These are phyloP conservation scores for Caloenas nicobarica DNA, from an alignment of 2,113 vertebrate species.

Conservation along the genomic window DNA sequence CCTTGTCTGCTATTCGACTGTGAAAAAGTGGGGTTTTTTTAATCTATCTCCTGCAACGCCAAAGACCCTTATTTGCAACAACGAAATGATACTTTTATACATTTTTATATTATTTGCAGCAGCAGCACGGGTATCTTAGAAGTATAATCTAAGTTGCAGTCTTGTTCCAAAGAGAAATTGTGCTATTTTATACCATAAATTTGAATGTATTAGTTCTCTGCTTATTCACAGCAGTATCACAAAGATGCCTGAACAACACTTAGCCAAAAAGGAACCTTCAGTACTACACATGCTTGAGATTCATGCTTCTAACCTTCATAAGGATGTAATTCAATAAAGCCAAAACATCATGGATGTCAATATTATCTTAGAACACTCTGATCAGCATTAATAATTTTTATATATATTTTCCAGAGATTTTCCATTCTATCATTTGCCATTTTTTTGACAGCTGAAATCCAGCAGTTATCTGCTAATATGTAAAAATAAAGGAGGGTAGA, in stretches of 20 bases:
- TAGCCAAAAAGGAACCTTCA: not conserved
- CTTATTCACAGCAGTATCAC: not conserved
- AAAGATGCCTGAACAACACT: not conserved
- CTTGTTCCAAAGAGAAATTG: not conserved
- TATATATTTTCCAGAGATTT: not conserved
- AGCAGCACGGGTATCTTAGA: not conserved
- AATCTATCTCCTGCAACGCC: not conserved
- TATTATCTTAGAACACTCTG: not conserved
- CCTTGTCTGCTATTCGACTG: not conserved
- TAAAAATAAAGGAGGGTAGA: not conserved
- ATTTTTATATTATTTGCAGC: not conserved
- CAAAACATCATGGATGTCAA: not conserved
- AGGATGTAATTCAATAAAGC: not conserved
- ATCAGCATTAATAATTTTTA: not conserved
- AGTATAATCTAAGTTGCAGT: not conserved
- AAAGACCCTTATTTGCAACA: not conserved
- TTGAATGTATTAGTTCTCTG: not conserved
- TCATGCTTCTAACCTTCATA: not conserved
- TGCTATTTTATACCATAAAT: not conserved
- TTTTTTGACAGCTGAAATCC: not conserved
- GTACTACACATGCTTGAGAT: not conserved
- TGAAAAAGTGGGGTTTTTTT: no score
- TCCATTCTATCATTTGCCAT: not conserved
- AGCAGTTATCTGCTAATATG: not conserved
- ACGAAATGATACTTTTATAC: accelerated